A percentile compares a stretch with the other conserved stretches of the same genome.
Conservation (phyloP, 2,888 invertebrate species). For the Sphecodes monilicornis region DNA sequence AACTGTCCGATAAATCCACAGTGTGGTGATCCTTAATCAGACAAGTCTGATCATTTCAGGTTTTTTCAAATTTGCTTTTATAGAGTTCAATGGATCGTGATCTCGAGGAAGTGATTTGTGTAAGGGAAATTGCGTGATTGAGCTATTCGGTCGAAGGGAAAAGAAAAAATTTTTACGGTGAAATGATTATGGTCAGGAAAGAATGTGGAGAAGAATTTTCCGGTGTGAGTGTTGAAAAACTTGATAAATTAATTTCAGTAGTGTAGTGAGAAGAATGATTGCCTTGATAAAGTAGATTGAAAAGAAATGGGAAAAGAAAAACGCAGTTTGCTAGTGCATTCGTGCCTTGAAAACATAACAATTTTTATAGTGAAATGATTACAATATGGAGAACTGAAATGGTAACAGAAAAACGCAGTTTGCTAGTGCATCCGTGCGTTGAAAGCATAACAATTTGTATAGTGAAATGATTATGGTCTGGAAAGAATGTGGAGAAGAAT, state of each 20-base stretch:
- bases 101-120: neutral
- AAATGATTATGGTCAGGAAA: neutral
- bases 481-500: neutral
- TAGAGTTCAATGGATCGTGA: neutral
- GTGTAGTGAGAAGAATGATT: no score
- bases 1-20: conserved; percentile 3
- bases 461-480: neutral
- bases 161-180: no score
- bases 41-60: neutral
- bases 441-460: no score
- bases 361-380: no score
- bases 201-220: neutral
- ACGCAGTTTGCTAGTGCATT: no score
- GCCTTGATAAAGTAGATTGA: no score
- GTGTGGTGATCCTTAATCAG: neutral
- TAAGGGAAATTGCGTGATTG: neutral
- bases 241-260: neutral
- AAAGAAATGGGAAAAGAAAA: no score
- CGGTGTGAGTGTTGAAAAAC: neutral
- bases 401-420: no score
- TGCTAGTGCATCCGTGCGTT: no score
- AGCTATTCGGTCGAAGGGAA: neutral
- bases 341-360: no score
- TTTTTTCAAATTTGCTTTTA: neutral
- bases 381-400: no score